phyloP scores from a whole-genome alignment of 1,140 invertebrate genomes.

The Drosophila persimilis region DNA sequence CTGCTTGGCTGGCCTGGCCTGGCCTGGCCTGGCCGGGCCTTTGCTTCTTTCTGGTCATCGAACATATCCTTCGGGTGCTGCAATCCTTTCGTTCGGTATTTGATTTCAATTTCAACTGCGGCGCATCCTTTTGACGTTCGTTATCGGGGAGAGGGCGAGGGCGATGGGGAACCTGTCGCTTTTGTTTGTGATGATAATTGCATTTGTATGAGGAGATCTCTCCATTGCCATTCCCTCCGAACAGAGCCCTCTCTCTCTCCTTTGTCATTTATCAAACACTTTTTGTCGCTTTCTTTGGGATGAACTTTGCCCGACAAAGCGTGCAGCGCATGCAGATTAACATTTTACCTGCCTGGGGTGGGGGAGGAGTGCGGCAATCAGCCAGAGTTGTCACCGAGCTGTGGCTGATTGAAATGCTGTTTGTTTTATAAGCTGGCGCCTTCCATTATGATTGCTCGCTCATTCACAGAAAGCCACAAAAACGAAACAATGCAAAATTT shows the following conservation, averaged over 20 bases:
- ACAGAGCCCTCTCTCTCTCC: slow-evolving; percentile 4
- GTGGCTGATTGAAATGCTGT: slow-evolving; percentile 78
- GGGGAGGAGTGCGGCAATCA: slow-evolving; percentile 51
- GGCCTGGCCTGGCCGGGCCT: too few species aligned
- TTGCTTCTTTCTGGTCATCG: slow-evolving; percentile 12
- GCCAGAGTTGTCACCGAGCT: slow-evolving; percentile 70
- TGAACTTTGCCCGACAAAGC: slow-evolving; percentile 73
- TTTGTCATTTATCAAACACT: slow-evolving; percentile 74
- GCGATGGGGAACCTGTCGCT: slow-evolving; percentile 64
- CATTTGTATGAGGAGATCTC: slow-evolving; percentile 60
- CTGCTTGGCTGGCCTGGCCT: slow-evolving; percentile 8
- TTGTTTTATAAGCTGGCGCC: slow-evolving; percentile 73
- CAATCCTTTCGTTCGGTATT: slow-evolving; percentile 72
- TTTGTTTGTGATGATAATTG: slow-evolving; percentile 79
- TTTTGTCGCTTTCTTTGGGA: slow-evolving; percentile 54
- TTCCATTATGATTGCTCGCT: slow-evolving; percentile 75
- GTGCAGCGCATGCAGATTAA: slow-evolving; percentile 80
- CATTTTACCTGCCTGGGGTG: slow-evolving; percentile 64
- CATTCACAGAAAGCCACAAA: slow-evolving; percentile 70
- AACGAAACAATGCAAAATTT: slow-evolving; percentile 76
- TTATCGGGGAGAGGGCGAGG: slow-evolving; percentile 51
- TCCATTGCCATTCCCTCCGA: not conserved
- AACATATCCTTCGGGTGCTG: slow-evolving; percentile 35
- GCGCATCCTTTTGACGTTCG: slow-evolving; percentile 73
- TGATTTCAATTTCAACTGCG: slow-evolving; percentile 81